Evolutionary conservation across 1,140 invertebrate species (phyloP), one percentile per base, ranked within the genome.

Genomic region (Colletes gigas): DNA sequence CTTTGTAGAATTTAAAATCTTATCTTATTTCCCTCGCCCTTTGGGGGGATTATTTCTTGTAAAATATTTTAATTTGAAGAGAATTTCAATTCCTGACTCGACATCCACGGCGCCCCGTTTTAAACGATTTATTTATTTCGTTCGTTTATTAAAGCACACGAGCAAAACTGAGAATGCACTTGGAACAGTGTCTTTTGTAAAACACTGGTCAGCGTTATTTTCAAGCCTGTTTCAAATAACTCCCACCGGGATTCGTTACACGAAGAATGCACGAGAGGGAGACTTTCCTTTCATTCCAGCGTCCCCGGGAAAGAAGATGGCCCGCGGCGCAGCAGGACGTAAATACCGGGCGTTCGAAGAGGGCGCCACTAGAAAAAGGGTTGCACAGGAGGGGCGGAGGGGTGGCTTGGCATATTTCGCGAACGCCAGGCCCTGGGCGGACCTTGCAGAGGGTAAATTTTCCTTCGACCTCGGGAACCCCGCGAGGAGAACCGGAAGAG

Each of bases 341-440:
- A 79, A 79, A 79, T 79, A 79, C 60, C 59, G 54, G 17, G 19
- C 12, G 69, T 55, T 73, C 69, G 69, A 73, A 44, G 19, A 62
- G 67, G 39, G n/a, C n/a, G 39, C 19, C 44, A n/a, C 15, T 47
- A 21, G 60, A 19, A 30, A 15, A 41, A 15, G 47, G 30, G 57
- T 30, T 57, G 52, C 15, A 17, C 17, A 4, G 44, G n/a, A 12
- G 44, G 44, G 68, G 68, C 30, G 44, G 44, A 9, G 6, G 9
- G 9, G 14, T 52, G 68, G 68, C 30, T 39, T 41, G 69, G 47
- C n/a, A 72, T 65, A 65, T 78, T 72, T 72, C 77, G 77, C 69
- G 77, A 63, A 67, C 47, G 65, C 44, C 65, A 57, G 69, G 59
- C 59, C 60, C 39, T 55, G 17, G 50, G 39, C 59, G 60, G 44